Conservation (phyloP, 2,888 invertebrate genomes). For the Tigriopus californicus region DNA sequence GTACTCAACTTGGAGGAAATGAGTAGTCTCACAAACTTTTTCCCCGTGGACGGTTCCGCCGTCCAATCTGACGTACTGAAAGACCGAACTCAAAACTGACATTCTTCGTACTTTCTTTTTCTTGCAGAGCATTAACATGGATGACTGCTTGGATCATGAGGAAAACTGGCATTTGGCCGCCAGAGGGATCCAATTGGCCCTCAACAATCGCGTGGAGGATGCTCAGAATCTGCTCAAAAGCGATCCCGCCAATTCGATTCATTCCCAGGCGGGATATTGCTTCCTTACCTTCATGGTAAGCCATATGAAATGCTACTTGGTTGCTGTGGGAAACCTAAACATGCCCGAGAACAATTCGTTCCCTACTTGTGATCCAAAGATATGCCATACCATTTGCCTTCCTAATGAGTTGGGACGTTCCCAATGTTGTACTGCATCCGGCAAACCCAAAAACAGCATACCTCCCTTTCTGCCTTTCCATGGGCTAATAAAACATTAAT, state of each 20-base stretch:
- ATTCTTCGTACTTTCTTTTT: too few species aligned
- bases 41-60: too few species aligned
- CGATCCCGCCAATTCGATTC: slow-evolving; percentile 28
- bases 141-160: background rate
- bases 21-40: too few species aligned
- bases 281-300: slow-evolving; percentile 33
- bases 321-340: background rate
- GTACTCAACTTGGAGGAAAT: too few species aligned
- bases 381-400: background rate
- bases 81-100: too few species aligned
- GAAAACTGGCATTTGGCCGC: slow-evolving; percentile 2
- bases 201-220: slow-evolving; percentile 32
- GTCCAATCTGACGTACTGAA: too few species aligned
- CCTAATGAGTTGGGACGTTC: too few species aligned
- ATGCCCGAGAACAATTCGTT: background rate
- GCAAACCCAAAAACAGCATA: too few species aligned
- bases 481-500: too few species aligned
- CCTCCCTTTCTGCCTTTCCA: too few species aligned
- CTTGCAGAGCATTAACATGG: background rate
- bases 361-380: background rate
- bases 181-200: slow-evolving; percentile 29
- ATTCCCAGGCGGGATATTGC: slow-evolving; percentile 32
- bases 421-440: too few species aligned
- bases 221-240: slow-evolving; percentile 29
- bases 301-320: too few species aligned